Conservation (phyloP, 2,113 vertebrate genomes). For the Neodon shergylaensis region DNA sequence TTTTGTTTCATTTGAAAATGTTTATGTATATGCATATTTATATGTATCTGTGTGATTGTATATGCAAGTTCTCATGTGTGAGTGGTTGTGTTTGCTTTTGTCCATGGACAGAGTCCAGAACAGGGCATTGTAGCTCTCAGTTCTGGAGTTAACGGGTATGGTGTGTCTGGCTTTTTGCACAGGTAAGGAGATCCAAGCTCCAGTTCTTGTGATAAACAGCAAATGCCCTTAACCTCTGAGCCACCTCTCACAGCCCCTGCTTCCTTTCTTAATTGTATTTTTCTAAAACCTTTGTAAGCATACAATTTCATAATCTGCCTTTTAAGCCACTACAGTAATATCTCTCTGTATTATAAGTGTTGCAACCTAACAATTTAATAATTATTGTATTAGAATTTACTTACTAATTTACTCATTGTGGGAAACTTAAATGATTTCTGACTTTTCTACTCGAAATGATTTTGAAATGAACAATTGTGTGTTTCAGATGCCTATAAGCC, state of each 20-base stretch:
- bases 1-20: not conserved
- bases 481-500: not conserved
- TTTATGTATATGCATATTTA: not conserved
- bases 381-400: not conserved
- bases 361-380: not conserved
- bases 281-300: constrained; percentile 1
- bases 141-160: not conserved
- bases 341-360: not conserved
- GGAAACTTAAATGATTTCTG: not conserved
- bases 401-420: not conserved
- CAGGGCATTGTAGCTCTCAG: not conserved
- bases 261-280: not conserved
- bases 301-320: not conserved
- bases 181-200: not conserved
- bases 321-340: not conserved
- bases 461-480: not conserved
- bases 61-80: not conserved
- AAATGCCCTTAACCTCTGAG: not conserved
- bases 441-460: not conserved
- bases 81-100: not conserved
- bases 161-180: not conserved
- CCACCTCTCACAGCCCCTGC: too few species aligned
- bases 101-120: not conserved
- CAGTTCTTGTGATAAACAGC: not conserved
- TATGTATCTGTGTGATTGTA: not conserved